Evolutionary conservation across 2,888 invertebrate species (phyloP).

Genomic region (Meganola albula): DNA sequence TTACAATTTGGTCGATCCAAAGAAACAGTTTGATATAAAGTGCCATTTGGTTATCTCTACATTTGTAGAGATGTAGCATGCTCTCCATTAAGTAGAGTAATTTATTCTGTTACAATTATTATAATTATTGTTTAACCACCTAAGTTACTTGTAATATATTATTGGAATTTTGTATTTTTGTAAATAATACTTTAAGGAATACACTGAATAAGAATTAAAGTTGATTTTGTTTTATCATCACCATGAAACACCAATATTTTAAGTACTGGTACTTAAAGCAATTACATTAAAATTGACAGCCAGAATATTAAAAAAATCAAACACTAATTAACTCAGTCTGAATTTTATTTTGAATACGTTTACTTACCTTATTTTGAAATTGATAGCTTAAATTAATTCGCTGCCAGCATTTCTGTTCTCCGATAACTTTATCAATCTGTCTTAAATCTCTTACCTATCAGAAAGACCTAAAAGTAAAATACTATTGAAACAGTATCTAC

Average conservation of each 20-base stretch:
- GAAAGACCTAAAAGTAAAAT: no score
- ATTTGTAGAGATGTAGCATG: slow-evolving; percentile 16
- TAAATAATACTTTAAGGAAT: slow-evolving; percentile 22
- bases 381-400: background rate
- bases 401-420: no score
- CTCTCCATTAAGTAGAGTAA: background rate
- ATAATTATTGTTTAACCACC: slow-evolving; percentile 42
- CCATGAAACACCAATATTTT: no score
- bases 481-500: no score
- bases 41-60: slow-evolving; percentile 46
- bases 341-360: background rate
- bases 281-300: background rate
- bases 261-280: background rate
- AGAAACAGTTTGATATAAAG: slow-evolving; percentile 36
- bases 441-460: no score
- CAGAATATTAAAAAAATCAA: background rate
- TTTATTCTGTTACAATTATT: slow-evolving; percentile 18
- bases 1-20: slow-evolving; percentile 38
- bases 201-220: slow-evolving; percentile 25
- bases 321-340: no score
- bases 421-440: no score
- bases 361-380: background rate
- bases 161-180: slow-evolving; percentile 26
- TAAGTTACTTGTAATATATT: slow-evolving; percentile 25
- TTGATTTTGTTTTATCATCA: slow-evolving; percentile 7